Base-by-base conservation (phyloP, 2,888 invertebrate species). In the Archips crataeganus region DNA sequence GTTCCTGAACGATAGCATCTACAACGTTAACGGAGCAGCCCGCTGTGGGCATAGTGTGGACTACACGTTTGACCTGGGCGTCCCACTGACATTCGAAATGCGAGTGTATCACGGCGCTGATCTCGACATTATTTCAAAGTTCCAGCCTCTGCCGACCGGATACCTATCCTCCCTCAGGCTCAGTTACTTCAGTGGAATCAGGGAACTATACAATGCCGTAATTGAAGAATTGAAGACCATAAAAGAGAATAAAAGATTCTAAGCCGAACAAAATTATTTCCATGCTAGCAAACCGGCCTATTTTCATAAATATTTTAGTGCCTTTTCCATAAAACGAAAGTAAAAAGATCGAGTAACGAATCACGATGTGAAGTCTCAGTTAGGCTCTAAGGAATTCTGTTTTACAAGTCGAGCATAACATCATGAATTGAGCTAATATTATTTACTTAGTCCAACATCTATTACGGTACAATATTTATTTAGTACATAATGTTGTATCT, bases 401-500 rank as follows among this genome's bases (percentile, higher is more conserved):
- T 76, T 77, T 80, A 70, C 78, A 80, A 84, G 85, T 84, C 77
- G 79, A 78, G 82, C 77, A 81, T 84, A 84, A 85, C 85, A 85
- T 85, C 77, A 83, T 84, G 77, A 90, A 86, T 80, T 87, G 78
- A 88, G 89, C 87, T 87, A 87, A 88, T 90, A 89, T 89, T 84
- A 89, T 90, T 85, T 90, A 85, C 84, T 77, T 78, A 80, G 82
- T 85, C 81, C 81, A 82, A 84, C 83, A 90, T 89, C 86, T 91
- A 90, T 90, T 87, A 85, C 84, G 88, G 86, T 90, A 91, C 88
- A 91, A 90, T 93, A 93, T 93, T 93, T 94, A 90, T 93, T 92
- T 92, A 93, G 90, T 93, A 94, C 87, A 94, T 94, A 94, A 91
- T 90, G 90, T 87, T 91, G 86, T 92, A 92, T 91, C 90, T 94